Evolutionary conservation across 2,113 vertebrate genomes (phyloP), one percentile per base, ranked within the genome.

Genomic region (Thomomys bottae): DNA sequence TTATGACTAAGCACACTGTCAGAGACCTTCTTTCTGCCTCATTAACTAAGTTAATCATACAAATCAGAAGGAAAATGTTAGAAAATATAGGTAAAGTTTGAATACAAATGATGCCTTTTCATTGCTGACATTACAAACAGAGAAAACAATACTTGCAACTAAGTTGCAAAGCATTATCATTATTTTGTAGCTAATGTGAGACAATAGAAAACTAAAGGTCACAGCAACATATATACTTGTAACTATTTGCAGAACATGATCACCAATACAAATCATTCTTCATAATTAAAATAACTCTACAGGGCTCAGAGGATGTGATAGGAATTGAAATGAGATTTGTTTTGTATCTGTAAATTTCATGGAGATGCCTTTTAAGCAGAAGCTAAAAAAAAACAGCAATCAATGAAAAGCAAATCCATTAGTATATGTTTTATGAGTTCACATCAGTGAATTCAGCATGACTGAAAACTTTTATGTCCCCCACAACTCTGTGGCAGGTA

Each of bases 1-100:
- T 96, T 96, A 96, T 96, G 94, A 96, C 94, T 97, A 97, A 97
- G 94, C 96, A 97, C 94, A 94, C 95, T 96, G 89, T 89, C 91
- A 94, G 93, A 97, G 95, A 95, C 94, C 95, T 97, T 96, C 93
- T 97, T 97, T 97, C 95, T 97, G 95, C 96, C 96, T 98, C 98
- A 98, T 98, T 98, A 98, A 97, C 96, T 97, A 98, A 98, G 97
- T 98, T 98, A 98, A 98, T 98, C 96, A 97, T 97, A 95, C 97
- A 98, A 97, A 97, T 97, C 97, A 96, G 45, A 91, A 84, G 94
- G 77, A 89, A 96, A 88, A 92, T 97, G 92, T 94, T 95, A 92
- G 70, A 94, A 95, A 96, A 85, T 57, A 89, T 36, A 42, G 82
- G 6, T 82, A 82, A 84, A 93, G 78, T 89, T 18, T 97, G 91